phyloP scores from a whole-genome alignment of 2,113 vertebrate genomes.

The Oreotrochilus melanogaster region DNA sequence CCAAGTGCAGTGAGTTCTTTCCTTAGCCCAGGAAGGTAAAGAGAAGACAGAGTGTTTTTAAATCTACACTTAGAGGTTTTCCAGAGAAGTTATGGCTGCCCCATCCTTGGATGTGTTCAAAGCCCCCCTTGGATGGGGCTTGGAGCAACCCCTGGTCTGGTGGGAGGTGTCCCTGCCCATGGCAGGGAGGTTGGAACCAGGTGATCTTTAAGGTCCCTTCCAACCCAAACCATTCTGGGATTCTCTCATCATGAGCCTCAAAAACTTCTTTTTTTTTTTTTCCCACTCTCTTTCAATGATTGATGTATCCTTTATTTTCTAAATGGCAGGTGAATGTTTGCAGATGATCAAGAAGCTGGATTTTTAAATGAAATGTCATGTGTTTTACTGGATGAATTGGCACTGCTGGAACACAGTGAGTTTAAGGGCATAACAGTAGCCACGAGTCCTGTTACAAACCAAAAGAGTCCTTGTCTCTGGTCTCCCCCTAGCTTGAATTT shows the following conservation, averaged over 20 bases:
- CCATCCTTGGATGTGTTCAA: no score
- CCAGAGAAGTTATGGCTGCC: no score
- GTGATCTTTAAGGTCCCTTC: no score
- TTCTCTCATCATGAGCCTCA: neutral
- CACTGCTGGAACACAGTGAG: neutral
- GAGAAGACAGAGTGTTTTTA: neutral
- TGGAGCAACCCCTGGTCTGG: no score
- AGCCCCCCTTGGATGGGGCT: no score
- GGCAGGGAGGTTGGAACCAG: no score
- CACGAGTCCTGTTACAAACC: fast-evolving
- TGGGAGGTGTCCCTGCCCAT: no score
- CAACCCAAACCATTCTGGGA: no score
- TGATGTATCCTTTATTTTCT: neutral
- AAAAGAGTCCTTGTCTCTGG: neutral
- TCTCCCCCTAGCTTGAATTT: neutral
- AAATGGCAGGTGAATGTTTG: neutral
- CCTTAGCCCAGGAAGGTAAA: neutral
- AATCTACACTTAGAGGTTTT: neutral
- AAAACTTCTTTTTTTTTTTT: neutral
- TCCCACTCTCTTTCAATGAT: neutral
- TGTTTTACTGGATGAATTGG: neutral
- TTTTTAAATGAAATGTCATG: neutral
- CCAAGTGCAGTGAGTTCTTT: neutral
- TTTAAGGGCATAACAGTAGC: neutral
- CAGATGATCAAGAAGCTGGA: neutral